These are phyloP conservation scores for Rotaria macrura DNA, from an alignment of 2,888 invertebrate species.

Conservation along the genomic window DNA sequence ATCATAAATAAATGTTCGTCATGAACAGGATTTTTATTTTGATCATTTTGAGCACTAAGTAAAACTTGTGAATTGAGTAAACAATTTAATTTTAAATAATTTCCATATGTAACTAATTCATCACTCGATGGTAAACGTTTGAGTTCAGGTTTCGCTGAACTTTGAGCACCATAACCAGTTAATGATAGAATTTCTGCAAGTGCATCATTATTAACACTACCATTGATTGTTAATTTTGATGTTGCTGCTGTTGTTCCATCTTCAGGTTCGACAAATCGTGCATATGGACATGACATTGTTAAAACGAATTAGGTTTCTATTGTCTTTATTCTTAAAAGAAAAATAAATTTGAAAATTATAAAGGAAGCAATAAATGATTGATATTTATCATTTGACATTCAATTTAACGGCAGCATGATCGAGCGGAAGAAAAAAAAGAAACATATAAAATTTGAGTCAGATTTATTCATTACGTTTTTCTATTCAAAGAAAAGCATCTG, in stretches of 20 bases:
- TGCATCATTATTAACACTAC: neutral
- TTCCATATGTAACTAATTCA: constrained; percentile 26
- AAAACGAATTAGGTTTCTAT: no score
- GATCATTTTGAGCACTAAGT: constrained; percentile 60
- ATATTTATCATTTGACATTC: no score
- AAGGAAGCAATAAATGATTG: no score
- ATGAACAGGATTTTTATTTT: constrained; percentile 61
- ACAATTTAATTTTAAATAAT: constrained; percentile 61
- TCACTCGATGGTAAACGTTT: constrained; percentile 22
- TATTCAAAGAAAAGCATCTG: neutral
- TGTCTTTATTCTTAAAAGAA: no score
- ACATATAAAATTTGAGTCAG: neutral
- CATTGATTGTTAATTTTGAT: constrained; percentile 10
- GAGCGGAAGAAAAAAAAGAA: no score
- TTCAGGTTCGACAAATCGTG: constrained; percentile 6
- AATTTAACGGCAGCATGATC: no score
- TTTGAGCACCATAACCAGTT: neutral
- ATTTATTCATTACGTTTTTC: neutral
- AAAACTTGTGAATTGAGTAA: constrained; percentile 69
- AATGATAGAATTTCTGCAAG: neutral
- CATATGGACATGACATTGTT: neutral
- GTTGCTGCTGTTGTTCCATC: neutral
- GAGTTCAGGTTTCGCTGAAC: neutral
- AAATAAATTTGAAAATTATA: neutral
- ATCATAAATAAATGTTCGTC: constrained; percentile 95